phyloP scores from a whole-genome alignment of 1,140 invertebrate genomes.

The Neuroterus valhalla region DNA sequence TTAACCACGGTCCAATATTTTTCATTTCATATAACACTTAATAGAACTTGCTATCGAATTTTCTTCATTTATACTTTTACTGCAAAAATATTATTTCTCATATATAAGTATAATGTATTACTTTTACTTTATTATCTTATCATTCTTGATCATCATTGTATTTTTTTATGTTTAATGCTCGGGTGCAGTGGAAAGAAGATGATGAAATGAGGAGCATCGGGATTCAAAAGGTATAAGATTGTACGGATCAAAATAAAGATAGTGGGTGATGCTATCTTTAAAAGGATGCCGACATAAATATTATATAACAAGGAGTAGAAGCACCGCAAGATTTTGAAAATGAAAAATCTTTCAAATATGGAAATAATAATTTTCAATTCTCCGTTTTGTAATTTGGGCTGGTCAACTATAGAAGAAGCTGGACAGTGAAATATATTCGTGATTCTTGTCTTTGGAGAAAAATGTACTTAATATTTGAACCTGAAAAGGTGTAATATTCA shows the following conservation, averaged over 20 bases:
- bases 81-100: too few relatives aligned
- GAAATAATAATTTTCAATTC: constrained; percentile 41
- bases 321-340: constrained; percentile 38
- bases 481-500: too few relatives aligned
- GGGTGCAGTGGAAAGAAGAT: background rate
- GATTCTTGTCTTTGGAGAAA: constrained; percentile 32
- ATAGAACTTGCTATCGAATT: too few relatives aligned
- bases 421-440: constrained; percentile 31
- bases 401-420: constrained; percentile 7
- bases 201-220: background rate
- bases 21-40: too few relatives aligned
- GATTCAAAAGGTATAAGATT: background rate
- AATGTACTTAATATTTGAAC: too few relatives aligned
- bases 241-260: constrained; percentile 26
- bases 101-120: too few relatives aligned
- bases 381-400: constrained; percentile 17
- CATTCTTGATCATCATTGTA: too few relatives aligned
- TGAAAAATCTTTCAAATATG: constrained; percentile 53
- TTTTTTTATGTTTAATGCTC: too few relatives aligned
- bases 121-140: too few relatives aligned
- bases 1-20: too few relatives aligned
- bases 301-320: constrained; percentile 41
- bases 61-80: too few relatives aligned
- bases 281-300: constrained; percentile 48
- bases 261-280: constrained; percentile 46